A percentile compares a stretch with the other conserved stretches of the same genome.
phyloP scores from a whole-genome alignment of 2,888 invertebrate species.

The Cheilosia soror region DNA sequence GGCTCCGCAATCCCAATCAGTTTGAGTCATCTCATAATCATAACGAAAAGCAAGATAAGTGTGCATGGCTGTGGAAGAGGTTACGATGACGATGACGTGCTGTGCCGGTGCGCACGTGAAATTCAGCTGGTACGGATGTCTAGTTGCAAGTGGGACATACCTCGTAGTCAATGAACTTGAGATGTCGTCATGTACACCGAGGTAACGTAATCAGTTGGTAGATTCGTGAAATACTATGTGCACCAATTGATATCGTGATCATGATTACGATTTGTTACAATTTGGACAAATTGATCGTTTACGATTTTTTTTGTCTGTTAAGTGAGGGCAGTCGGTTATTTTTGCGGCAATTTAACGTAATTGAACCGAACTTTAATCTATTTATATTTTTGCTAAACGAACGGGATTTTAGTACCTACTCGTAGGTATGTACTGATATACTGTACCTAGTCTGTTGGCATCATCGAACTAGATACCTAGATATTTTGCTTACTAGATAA shows the following conservation, averaged over 20 bases:
- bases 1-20: neutral
- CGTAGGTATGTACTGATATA: too few species aligned
- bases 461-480: too few species aligned
- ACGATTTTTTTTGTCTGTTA: slow-evolving; percentile 3
- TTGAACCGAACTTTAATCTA: slow-evolving; percentile 26
- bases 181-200: slow-evolving; percentile 11
- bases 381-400: neutral
- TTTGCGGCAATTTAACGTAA: slow-evolving; percentile 5
- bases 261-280: neutral
- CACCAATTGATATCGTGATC: slow-evolving; percentile 31
- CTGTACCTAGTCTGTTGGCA: too few species aligned
- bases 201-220: slow-evolving; percentile 17
- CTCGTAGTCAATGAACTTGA: slow-evolving; percentile 35
- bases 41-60: too few species aligned
- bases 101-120: slow-evolving; percentile 25
- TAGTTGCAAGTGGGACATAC: slow-evolving; percentile 26
- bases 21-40: slow-evolving; percentile 23
- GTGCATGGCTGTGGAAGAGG: neutral
- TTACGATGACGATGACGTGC: neutral
- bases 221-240: slow-evolving; percentile 30
- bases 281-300: neutral
- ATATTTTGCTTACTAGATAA: too few species aligned
- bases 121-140: slow-evolving; percentile 25
- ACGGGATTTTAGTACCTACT: too few species aligned
- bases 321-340: slow-evolving; percentile 26